Conservation (phyloP, 2,113 vertebrate species). For the Nymphicus hollandicus region DNA sequence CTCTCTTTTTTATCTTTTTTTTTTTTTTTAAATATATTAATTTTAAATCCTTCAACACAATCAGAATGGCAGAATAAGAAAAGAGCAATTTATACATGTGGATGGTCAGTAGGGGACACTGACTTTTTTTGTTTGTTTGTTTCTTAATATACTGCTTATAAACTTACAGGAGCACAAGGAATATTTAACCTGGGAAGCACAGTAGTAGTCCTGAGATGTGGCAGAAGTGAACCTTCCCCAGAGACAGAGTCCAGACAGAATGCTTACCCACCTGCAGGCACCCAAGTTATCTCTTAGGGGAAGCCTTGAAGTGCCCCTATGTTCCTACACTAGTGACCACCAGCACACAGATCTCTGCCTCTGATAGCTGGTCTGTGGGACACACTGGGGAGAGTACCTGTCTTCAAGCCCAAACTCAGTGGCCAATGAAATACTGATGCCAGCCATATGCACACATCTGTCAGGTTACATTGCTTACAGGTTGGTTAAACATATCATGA, state of each 20-base stretch:
- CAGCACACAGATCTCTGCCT: neutral
- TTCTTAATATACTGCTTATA: neutral
- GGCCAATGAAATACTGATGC: fast-evolving
- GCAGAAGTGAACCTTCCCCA: neutral
- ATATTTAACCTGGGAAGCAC: neutral
- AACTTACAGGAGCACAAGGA: fast-evolving
- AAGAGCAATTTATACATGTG: neutral
- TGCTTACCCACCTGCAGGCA: fast-evolving
- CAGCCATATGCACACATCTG: neutral
- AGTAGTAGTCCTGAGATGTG: neutral
- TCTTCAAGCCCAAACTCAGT: neutral
- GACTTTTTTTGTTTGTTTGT: neutral
- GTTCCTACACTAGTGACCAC: fast-evolving
- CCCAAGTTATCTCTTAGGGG: fast-evolving
- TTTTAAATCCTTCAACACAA: neutral
- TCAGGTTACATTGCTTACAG: neutral
- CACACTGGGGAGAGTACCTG: fast-evolving
- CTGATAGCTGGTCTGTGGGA: fast-evolving
- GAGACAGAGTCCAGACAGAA: neutral
- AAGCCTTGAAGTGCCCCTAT: fast-evolving
- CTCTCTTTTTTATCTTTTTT: neutral
- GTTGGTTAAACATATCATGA: neutral
- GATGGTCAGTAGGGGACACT: neutral
- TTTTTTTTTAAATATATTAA: neutral
- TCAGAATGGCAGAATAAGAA: neutral